Evolutionary conservation across 2,113 vertebrate genomes (phyloP).

Genomic region (Zonotrichia leucophrys): DNA sequence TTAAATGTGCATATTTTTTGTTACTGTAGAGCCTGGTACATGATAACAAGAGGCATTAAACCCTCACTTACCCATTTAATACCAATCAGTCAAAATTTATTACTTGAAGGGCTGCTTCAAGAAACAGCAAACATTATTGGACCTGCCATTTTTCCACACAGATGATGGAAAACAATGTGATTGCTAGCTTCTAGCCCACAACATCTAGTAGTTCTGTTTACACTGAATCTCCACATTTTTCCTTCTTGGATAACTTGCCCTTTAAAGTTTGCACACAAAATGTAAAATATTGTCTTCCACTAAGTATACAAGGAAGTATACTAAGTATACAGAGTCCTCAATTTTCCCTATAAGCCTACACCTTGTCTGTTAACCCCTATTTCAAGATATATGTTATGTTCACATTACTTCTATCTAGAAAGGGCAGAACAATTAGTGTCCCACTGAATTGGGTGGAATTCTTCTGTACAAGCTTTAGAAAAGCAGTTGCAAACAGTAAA

Average conservation of each 20-base stretch:
- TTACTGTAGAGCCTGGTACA: not conserved
- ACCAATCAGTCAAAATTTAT: not conserved
- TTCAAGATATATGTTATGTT: not conserved
- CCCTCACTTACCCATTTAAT: not conserved
- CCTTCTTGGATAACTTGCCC: constrained; percentile 51
- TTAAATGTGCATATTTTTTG: not conserved
- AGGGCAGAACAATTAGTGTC: not conserved
- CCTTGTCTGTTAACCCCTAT: not conserved
- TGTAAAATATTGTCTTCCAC: constrained; percentile 33
- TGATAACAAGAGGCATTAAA: not conserved
- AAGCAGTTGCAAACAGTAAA: not conserved
- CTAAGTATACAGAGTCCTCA: not conserved
- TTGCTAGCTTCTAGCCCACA: constrained; percentile 21
- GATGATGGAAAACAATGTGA: not conserved
- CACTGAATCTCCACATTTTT: constrained; percentile 47
- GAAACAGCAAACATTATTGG: constrained; percentile 5
- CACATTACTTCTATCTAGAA: not conserved
- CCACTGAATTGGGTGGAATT: not conserved
- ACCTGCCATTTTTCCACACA: not conserved
- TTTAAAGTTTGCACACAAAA: constrained; percentile 44
- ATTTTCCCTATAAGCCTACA: constrained; percentile 20
- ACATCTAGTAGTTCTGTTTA: constrained; percentile 33
- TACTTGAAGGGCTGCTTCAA: constrained; percentile 28
- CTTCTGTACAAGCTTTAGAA: not conserved
- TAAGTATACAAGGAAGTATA: not conserved